Evolutionary conservation across 2,113 vertebrate genomes (phyloP).

Genomic region (Chamaea fasciata): DNA sequence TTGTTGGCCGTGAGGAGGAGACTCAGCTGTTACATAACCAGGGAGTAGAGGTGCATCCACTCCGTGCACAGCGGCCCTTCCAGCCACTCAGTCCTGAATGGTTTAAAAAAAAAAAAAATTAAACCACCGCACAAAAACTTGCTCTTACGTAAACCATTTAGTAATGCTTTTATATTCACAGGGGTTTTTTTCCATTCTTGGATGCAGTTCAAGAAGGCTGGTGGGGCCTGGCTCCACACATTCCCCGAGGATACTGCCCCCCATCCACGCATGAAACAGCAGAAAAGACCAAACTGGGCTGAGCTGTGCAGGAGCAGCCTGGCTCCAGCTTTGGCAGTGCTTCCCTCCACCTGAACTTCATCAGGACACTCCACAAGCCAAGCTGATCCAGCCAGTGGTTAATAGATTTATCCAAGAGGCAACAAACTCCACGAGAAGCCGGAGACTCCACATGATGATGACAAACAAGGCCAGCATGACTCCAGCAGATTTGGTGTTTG

Average conservation of each 20-base stretch:
- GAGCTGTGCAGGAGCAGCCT: not conserved
- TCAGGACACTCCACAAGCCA: not conserved
- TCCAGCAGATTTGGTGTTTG: not conserved
- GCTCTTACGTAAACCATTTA: not conserved
- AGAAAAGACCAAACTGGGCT: not conserved
- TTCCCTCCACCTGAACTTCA: not conserved
- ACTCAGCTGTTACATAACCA: not conserved
- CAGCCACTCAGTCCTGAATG: not conserved
- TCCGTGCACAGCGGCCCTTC: not conserved
- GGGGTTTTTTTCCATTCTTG: not conserved
- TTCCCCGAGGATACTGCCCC: not conserved
- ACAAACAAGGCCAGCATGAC: not conserved
- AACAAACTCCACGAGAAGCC: not conserved
- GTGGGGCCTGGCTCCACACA: not conserved
- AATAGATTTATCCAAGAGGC: not conserved
- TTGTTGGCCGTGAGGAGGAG: not conserved
- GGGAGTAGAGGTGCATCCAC: not conserved
- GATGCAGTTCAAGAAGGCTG: not conserved
- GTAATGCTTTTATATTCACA: not conserved
- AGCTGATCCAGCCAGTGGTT: not conserved
- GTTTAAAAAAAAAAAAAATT: not conserved
- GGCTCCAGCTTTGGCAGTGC: not conserved
- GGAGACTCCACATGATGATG: not conserved
- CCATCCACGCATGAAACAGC: not conserved
- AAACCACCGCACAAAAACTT: not conserved